phyloP scores from a whole-genome alignment of 2,888 invertebrate genomes.

The Celastrina argiolus region DNA sequence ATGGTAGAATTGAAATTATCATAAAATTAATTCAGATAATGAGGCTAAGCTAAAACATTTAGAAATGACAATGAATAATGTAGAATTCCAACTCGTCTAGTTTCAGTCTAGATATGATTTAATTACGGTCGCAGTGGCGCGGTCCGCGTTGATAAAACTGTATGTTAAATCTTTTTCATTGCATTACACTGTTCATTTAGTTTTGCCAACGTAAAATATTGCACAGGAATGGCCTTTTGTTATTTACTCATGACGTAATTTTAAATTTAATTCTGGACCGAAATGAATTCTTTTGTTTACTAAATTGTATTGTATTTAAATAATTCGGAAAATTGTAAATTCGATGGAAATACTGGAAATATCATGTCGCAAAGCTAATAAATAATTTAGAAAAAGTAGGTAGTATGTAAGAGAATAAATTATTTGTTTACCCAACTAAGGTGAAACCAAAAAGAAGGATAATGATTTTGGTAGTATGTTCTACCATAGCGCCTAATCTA shows the following conservation, averaged over 20 bases:
- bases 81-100: neutral
- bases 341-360: neutral
- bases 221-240: neutral
- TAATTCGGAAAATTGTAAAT: neutral
- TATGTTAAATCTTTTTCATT: constrained; percentile 15
- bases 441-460: too few relatives aligned
- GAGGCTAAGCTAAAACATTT: neutral
- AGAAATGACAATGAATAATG: neutral
- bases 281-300: neutral
- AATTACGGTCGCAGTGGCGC: neutral
- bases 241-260: constrained; percentile 7
- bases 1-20: too few relatives aligned
- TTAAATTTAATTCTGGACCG: constrained; percentile 6
- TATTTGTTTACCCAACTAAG: too few relatives aligned
- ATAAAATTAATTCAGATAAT: neutral
- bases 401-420: too few relatives aligned
- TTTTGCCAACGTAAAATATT: constrained; percentile 12
- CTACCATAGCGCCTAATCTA: too few relatives aligned
- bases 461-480: too few relatives aligned
- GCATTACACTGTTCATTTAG: constrained; percentile 12
- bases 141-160: constrained; percentile 6
- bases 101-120: constrained; percentile 2
- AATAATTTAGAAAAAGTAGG: neutral
- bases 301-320: neutral
- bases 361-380: neutral